Percentiles rank a stretch among this genome's conserved stretches.
Conservation (phyloP, 2,113 vertebrate genomes). For the Pluvialis apricaria region DNA sequence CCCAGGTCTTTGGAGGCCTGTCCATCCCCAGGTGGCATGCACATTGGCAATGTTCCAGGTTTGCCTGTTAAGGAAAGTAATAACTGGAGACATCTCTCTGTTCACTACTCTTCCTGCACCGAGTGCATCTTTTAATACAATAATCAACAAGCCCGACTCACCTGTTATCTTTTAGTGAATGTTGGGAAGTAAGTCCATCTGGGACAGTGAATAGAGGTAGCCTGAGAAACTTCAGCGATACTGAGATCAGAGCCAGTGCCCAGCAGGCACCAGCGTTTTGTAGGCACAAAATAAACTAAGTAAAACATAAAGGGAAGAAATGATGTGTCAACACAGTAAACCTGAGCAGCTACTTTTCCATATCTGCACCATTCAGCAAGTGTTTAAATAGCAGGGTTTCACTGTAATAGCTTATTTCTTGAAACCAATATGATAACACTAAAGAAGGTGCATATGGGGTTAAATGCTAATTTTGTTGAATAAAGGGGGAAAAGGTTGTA, state of each 20-base stretch:
- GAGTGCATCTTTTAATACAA: not conserved
- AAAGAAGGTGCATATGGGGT: not conserved
- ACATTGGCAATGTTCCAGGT: accelerated
- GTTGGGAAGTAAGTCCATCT: not conserved
- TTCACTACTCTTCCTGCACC: not conserved
- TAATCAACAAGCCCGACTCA: not conserved
- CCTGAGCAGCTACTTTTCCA: not conserved
- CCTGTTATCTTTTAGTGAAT: not conserved
- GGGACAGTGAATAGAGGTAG: not conserved
- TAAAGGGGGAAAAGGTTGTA: not conserved
- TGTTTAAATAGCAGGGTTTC: not conserved
- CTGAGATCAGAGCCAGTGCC: not conserved
- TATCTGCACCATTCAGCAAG: not conserved
- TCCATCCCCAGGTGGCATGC: not conserved
- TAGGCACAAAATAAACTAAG: not conserved
- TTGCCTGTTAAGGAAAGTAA: not conserved
- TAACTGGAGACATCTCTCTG: not conserved
- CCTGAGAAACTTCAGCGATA: not conserved
- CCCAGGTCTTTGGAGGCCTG: not conserved
- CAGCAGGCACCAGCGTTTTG: not conserved
- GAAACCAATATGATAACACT: not conserved
- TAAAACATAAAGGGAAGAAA: not conserved
- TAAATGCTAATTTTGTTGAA: not conserved
- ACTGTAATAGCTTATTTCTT: not conserved
- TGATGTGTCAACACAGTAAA: not conserved